These are phyloP conservation scores for Salmo trutta DNA, from an alignment of 2,797 vertebrate species.

Conservation along the genomic window DNA sequence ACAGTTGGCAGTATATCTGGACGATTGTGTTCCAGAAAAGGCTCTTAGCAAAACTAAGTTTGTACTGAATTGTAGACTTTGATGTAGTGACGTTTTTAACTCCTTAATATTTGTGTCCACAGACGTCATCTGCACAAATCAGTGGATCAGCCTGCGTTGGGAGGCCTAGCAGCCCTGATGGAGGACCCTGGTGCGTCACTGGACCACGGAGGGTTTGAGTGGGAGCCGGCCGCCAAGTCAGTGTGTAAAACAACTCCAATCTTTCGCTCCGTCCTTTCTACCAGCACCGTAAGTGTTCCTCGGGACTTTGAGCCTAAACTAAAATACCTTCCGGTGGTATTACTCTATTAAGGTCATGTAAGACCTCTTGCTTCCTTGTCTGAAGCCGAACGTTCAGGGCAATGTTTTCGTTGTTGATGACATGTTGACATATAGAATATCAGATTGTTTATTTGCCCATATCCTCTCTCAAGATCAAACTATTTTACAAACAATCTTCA, in stretches of 20 bases:
- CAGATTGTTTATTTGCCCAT: neutral
- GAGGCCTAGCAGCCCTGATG: slow-evolving; percentile 42
- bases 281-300: slow-evolving; percentile 86
- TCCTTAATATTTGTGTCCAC: slow-evolving; percentile 20
- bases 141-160: slow-evolving; percentile 49
- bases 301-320: slow-evolving; percentile 29
- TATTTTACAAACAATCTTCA: neutral
- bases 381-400: neutral
- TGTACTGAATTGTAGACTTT: neutral
- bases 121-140: slow-evolving; percentile 65
- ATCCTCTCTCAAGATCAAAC: neutral
- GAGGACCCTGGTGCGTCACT: slow-evolving; percentile 40
- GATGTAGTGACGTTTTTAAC: neutral
- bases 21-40: neutral
- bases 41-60: neutral
- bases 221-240: slow-evolving; percentile 78
- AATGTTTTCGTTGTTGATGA: neutral
- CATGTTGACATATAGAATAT: too few species aligned
- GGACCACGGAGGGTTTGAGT: slow-evolving; percentile 67
- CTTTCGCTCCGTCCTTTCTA: slow-evolving; percentile 82
- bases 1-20: too few species aligned
- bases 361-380: slow-evolving; percentile 23
- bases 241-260: slow-evolving; percentile 82
- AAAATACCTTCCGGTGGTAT: slow-evolving; percentile 24
- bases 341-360: slow-evolving; percentile 47